Percentiles rank a stretch among this genome's conserved stretches.
These are phyloP conservation scores for Trogon melanurus DNA, from an alignment of 2,113 vertebrate species.

Conservation along the genomic window DNA sequence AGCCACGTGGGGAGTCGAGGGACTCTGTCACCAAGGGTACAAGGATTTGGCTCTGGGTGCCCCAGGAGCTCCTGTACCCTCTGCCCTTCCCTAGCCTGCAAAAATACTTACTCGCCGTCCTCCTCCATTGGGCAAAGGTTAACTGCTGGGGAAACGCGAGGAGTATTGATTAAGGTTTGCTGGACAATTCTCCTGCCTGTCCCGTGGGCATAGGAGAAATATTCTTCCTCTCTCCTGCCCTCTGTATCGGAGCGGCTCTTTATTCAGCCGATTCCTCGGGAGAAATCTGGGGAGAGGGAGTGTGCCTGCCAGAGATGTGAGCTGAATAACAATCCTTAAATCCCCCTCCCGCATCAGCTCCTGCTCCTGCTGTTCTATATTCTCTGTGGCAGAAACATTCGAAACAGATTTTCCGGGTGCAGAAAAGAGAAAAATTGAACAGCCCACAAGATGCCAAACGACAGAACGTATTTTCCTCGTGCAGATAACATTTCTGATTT, in stretches of 20 bases:
- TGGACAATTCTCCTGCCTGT: background rate
- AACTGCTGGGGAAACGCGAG: background rate
- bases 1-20: rapidly evolving
- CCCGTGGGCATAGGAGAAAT: background rate
- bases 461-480: background rate
- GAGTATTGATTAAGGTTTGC: background rate
- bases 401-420: constrained; percentile 68
- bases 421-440: constrained; percentile 1
- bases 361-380: constrained; percentile 39
- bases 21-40: background rate
- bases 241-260: background rate
- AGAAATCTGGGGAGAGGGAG: constrained; percentile 62
- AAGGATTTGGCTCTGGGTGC: rapidly evolving
- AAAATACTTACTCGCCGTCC: background rate
- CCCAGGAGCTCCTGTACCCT: rapidly evolving
- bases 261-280: constrained; percentile 63
- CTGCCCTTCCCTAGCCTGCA: background rate
- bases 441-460: background rate
- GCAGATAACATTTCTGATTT: background rate
- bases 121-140: background rate
- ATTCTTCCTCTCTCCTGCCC: background rate
- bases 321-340: constrained; percentile 59
- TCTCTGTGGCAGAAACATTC: constrained; percentile 55
- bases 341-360: constrained; percentile 8
- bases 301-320: constrained; percentile 46